Base-by-base conservation (phyloP, 2,797 vertebrate genomes). In the Podarcis lilfordi region DNA sequence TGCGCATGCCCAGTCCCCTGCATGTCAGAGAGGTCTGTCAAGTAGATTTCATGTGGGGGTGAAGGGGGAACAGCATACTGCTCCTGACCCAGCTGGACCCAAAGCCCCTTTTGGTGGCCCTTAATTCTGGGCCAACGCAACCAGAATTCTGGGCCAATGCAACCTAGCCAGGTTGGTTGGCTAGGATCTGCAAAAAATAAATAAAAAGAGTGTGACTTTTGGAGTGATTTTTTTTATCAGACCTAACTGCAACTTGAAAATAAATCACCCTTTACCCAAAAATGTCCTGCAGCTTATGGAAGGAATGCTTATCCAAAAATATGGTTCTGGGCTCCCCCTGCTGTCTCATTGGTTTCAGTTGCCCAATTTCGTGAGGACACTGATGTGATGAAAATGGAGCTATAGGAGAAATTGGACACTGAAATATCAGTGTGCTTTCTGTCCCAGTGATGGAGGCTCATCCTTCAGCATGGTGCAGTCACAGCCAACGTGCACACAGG, bases 251-350 rank as follows among this genome's bases (percentile, higher is more conserved):
- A 85, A 85, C 43, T 66, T 77, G 37, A 59, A 90, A 93, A 85
- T 69, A 88, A 35, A 59, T 79, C 3, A 82, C 74, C 37, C 74
- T 71, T 25, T 79, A 80, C 79, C 89, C 85, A 2, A 80, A n/a
- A 84, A 90, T 85, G 25, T 88, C 82, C 2, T 8, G 88, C 75
- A 75, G 90, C 89, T 95, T 95, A 93, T 3, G 2, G 93, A 93
- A 95, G 80, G 77, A 86, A 71, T 17, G n/a, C 2, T 37, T 0
- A 32, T 55, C 50, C 50, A 84, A 64, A 75, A 45, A 8, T 2
- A 37, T 32, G 0, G 79, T 59, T 85, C 59, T 2, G 32, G 80
- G 89, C 94, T 92, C 95, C 95, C 95, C 91, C 95, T 95, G 11
- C 94, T 89, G 95, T 90, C 40, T 79, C 37, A 32, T 25, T 75